Base-by-base conservation (phyloP, 2,888 invertebrate genomes). In the Melieria picta region DNA sequence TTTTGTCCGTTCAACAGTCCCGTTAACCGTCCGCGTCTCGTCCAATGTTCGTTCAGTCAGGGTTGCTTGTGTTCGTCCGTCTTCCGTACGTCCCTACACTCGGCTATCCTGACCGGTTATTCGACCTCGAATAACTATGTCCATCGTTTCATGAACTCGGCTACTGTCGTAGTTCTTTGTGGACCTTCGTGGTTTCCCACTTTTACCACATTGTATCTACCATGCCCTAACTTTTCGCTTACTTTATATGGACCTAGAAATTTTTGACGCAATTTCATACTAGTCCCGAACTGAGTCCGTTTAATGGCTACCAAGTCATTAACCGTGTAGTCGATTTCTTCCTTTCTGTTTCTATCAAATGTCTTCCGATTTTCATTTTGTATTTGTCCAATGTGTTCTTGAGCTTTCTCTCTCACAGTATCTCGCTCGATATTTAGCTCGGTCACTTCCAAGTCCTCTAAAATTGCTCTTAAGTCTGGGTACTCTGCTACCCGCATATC, bases 271-370 rank as follows among this genome's bases (percentile, higher is more conserved):
- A 63, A 30, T 30, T 63, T 63, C 63, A 63, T 63, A 48, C 13
- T 47, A 5, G 13, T 11, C 5, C 61, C 61, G 13, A 61, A 61
- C 11, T 61, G 61, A 45, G n/a, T 9, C 13, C 45, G 43, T 11
- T 61, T 61, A 45, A 61, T 61, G n/a, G 61, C 61, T 7, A 61
- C 61, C 45, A 61, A 45, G 13, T 61, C 46, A 61, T 61, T 61
- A n/a, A 43, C 11, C 4, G 43, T 10, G 7, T 61, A 61, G 13
- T 10, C 46, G 9, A 13, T 13, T 11, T 47, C 62, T 62, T 5
- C 7, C 46, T 62, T 62, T 16, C 48, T 11, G 13, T 43, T 43
- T 43, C 42, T 60, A 13, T 60, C 45, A n/a, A 60, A 60, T 6
- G 60, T 60, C 7, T n/a, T 60, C 11, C 43, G n/a, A n/a, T 60